Percentiles rank a stretch among this genome's conserved stretches.
phyloP scores from a whole-genome alignment of 2,797 vertebrate species.

The Coccyzus lansbergi region DNA sequence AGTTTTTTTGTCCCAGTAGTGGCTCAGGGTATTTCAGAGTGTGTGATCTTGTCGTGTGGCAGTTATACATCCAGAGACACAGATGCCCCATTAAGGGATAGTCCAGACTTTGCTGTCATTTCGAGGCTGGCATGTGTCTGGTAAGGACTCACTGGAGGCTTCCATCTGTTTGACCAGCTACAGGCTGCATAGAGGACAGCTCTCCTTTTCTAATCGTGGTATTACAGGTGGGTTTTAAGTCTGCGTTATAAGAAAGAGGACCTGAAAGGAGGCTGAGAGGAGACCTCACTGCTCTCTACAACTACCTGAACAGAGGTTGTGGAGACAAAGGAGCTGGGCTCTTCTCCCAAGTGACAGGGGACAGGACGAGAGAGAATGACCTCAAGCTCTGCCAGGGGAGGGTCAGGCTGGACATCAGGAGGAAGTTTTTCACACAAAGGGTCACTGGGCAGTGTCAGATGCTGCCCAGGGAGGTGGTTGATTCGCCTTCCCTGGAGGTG shows the following conservation, averaged over 20 bases:
- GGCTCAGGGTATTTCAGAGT: neutral
- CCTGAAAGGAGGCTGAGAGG: too few species aligned
- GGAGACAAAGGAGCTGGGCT: too few species aligned
- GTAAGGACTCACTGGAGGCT: conserved; percentile 6
- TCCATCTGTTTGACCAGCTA: conserved; percentile 9
- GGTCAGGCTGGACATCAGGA: too few species aligned
- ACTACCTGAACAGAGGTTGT: too few species aligned
- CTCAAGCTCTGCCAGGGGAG: too few species aligned
- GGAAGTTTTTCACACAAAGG: too few species aligned
- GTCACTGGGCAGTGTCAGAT: too few species aligned
- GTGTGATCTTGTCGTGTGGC: neutral
- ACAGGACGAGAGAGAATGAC: too few species aligned
- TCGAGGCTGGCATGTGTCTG: neutral
- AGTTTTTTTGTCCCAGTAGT: neutral
- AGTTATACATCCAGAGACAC: conserved; percentile 39
- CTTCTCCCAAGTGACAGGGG: too few species aligned
- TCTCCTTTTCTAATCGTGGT: neutral
- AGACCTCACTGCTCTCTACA: too few species aligned
- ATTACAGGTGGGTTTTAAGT: neutral
- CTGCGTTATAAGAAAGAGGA: neutral
- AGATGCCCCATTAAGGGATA: conserved; percentile 15
- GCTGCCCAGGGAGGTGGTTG: too few species aligned
- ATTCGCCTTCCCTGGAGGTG: too few species aligned
- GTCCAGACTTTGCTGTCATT: neutral
- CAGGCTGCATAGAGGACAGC: neutral